Percentiles rank a stretch among this genome's conserved stretches.
Conservation (phyloP, 2,797 vertebrate species). For the Peromyscus eremicus region DNA sequence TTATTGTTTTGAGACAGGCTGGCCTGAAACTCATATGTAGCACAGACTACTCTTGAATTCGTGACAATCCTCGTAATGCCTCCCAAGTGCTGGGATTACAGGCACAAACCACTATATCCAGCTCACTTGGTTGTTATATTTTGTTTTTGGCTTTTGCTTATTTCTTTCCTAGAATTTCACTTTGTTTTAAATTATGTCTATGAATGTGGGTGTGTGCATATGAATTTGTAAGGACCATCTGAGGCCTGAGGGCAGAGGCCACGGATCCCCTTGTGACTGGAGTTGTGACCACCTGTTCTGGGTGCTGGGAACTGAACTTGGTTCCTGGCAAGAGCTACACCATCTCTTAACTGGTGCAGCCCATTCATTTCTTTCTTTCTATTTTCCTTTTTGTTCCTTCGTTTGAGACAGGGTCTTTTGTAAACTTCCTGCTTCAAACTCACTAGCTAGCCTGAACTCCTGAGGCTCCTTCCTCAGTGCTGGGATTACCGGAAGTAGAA, state of each 20-base stretch:
- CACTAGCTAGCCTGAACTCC: neutral
- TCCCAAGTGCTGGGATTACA: neutral
- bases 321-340: neutral
- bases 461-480: neutral
- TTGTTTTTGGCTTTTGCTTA: neutral
- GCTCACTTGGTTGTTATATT: neutral
- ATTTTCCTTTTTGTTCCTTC: neutral
- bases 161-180: neutral
- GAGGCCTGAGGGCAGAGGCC: neutral
- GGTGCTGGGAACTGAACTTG: neutral
- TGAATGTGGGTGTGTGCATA: too few relatives aligned
- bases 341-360: neutral
- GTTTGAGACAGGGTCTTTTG: neutral
- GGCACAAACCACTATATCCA: neutral
- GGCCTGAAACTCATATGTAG: neutral
- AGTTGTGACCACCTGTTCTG: neutral
- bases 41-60: neutral
- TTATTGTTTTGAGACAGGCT: neutral
- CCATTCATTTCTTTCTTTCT: neutral
- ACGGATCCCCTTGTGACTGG: neutral
- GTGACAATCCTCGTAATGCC: neutral
- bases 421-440: neutral
- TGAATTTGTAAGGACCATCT: neutral
- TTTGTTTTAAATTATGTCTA: neutral
- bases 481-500: neutral